These are phyloP conservation scores for Acrocera orbiculus DNA, from an alignment of 2,888 invertebrate genomes.

Conservation along the genomic window DNA sequence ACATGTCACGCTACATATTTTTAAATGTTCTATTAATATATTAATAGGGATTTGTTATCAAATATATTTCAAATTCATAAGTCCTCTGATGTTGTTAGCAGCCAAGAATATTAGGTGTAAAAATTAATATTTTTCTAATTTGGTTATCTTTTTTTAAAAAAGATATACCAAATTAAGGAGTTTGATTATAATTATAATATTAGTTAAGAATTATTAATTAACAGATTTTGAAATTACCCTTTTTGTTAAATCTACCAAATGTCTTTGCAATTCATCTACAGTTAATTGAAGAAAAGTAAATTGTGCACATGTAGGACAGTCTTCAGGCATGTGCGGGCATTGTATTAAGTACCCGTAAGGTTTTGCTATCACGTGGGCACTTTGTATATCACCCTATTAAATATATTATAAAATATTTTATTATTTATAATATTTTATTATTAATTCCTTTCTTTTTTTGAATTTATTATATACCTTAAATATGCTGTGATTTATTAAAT, in stretches of 20 bases:
- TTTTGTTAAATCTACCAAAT: slow-evolving; percentile 64
- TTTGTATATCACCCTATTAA: slow-evolving; percentile 66
- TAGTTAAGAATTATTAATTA: not conserved
- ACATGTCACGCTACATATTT: no score
- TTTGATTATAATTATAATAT: not conserved
- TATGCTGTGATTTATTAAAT: slow-evolving; percentile 56
- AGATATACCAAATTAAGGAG: no score
- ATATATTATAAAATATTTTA: not conserved
- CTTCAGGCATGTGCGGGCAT: slow-evolving; percentile 70
- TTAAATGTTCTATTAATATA: no score
- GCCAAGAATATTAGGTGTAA: no score
- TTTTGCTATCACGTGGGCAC: slow-evolving; percentile 68
- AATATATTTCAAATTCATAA: no score
- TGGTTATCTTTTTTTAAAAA: no score
- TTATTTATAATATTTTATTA: not conserved
- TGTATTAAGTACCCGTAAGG: slow-evolving; percentile 72
- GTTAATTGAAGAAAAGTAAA: slow-evolving; percentile 68
- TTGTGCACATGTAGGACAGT: slow-evolving; percentile 82
- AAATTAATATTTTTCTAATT: no score
- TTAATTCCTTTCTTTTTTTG: not conserved
- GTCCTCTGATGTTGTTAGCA: no score
- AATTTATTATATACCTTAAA: slow-evolving; percentile 50
- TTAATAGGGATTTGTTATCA: no score
- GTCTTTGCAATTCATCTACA: slow-evolving; percentile 60
- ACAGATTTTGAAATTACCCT: slow-evolving; percentile 40